These are phyloP conservation scores for Diglossa cyanea DNA, from an alignment of 2,797 vertebrate species.

Conservation along the genomic window DNA sequence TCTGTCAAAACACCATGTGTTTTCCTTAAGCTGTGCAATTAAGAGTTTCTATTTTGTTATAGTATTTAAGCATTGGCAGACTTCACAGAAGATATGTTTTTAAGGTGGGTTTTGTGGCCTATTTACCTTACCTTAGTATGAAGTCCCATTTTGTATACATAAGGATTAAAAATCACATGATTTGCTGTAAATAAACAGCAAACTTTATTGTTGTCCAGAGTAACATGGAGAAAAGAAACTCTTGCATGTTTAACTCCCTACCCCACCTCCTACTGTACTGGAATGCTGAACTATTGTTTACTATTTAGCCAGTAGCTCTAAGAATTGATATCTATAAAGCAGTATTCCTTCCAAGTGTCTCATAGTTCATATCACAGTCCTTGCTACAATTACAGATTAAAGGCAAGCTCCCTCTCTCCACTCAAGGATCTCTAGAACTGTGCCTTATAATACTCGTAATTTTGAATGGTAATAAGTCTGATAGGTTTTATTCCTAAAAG, in stretches of 20 bases:
- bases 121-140: neutral
- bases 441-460: neutral
- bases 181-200: neutral
- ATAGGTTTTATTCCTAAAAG: neutral
- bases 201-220: neutral
- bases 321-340: neutral
- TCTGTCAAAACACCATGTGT: neutral
- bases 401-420: neutral
- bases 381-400: conserved; percentile 18
- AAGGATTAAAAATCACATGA: neutral
- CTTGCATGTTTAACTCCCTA: neutral
- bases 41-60: neutral
- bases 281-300: neutral
- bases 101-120: neutral
- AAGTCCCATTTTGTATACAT: neutral
- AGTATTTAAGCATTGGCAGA: neutral
- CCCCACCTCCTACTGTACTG: neutral
- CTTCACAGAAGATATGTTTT: neutral
- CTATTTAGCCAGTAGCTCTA: neutral
- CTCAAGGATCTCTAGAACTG: neutral
- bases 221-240: neutral
- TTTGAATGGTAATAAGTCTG: conserved; percentile 26
- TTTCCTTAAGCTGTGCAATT: neutral
- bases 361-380: neutral
- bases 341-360: neutral